phyloP scores from a whole-genome alignment of 2,888 invertebrate genomes.

The Nephrotoma appendiculata region DNA sequence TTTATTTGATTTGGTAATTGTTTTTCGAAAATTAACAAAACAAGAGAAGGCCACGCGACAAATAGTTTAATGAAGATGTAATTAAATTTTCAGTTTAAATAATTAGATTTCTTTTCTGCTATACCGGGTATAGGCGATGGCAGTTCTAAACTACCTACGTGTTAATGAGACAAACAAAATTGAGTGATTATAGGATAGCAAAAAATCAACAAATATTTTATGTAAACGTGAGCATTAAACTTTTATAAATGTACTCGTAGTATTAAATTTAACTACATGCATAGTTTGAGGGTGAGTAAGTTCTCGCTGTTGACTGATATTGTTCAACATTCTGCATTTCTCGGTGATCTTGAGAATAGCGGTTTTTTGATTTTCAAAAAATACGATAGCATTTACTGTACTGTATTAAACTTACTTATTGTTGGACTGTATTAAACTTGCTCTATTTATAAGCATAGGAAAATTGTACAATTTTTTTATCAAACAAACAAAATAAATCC shows the following conservation, averaged over 20 bases:
- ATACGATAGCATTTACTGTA: too few relatives aligned
- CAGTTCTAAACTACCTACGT: not conserved
- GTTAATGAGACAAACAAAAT: not conserved
- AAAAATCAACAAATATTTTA: too few relatives aligned
- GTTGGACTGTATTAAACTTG: not conserved
- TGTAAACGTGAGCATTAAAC: too few relatives aligned
- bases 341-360: not conserved
- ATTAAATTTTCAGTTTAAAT: not conserved
- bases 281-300: too few relatives aligned
- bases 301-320: too few relatives aligned
- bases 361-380: not conserved
- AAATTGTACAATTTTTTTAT: not conserved
- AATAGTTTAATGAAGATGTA: not conserved
- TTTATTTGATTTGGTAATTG: not conserved
- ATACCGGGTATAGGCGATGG: too few relatives aligned
- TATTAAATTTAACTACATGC: too few relatives aligned
- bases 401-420: not conserved
- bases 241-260: too few relatives aligned
- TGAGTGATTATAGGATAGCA: not conserved
- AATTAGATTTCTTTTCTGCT: too few relatives aligned
- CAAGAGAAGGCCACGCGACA: not conserved
- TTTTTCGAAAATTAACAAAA: not conserved
- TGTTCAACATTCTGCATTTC: not conserved
- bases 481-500: not conserved
- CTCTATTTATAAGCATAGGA: not conserved